A percentile compares a stretch with the other conserved stretches of the same genome.
phyloP scores from a whole-genome alignment of 2,113 vertebrate genomes.

The Callorhinus ursinus region DNA sequence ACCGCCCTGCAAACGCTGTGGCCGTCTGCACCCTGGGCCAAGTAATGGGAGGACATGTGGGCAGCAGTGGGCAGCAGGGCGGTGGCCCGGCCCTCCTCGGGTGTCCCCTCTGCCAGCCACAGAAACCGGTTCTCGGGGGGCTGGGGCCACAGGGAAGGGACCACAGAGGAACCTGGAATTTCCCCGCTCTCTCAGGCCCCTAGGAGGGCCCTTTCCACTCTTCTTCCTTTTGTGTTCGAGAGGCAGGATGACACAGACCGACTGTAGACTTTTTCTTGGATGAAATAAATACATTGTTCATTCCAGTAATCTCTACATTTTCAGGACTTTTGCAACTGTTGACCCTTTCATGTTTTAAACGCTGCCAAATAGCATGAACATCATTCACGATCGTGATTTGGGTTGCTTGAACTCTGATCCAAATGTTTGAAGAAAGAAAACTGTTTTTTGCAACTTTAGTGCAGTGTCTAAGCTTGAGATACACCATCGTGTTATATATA shows the following conservation, averaged over 20 bases:
- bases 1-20: background rate
- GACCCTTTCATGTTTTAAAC: background rate
- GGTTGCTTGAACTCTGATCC: background rate
- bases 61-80: background rate
- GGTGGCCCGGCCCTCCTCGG: background rate
- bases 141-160: background rate
- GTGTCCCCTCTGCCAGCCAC: background rate
- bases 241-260: background rate
- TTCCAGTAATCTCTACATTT: background rate
- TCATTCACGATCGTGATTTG: background rate
- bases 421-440: background rate
- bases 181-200: background rate
- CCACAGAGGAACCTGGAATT: background rate
- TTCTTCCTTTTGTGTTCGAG: background rate
- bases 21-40: background rate
- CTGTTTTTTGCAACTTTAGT: background rate
- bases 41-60: background rate
- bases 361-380: background rate
- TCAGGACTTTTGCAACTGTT: background rate
- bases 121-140: background rate
- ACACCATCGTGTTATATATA: background rate
- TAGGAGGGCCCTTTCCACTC: no score
- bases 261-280: background rate
- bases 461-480: background rate
- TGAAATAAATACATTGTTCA: background rate